Evolutionary conservation across 37 sponge, comb jelly and placozoan genomes (phyloP), one percentile per base, ranked within the genome.

Genomic region (Dysidea cf. avara): DNA sequence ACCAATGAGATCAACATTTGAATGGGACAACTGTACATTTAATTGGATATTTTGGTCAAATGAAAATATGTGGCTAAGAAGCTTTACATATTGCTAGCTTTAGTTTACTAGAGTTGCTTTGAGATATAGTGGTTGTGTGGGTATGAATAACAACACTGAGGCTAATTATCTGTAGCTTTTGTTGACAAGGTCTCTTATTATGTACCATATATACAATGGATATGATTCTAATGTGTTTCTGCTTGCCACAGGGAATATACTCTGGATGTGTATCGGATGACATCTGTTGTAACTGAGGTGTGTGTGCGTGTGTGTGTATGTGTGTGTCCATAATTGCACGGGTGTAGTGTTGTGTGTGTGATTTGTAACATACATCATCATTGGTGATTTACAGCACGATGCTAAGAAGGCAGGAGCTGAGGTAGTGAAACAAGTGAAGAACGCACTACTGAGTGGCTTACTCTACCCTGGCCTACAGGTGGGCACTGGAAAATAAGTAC

Each of bases 381-480:
- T 12, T 33, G 2, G 12, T 24, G 20, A 16, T n/a, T 12, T 74
- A 7, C 55, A 90, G 85, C 97, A 96, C 75, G 97, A 96, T 87
- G 97, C 97, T n/a, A 90, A 90, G 83, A 96, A 96, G 78, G 97
- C 97, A 17, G 97, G 97, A 28, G 85, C 97, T 25, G 97, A 96
- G 72, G 97, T 96, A 2, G 97, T 96, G 72, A 96, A 96, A 61
- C 97, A 96, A 48, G 94, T 90, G 33, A 80, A 87, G 62, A 91
- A 84, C 64, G 80, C 97, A 39, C 82, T 93, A 0, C 84, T 96
- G 18, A 90, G 91, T 70, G 94, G 97, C 32, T 76, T 96, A 11
- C 91, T 96, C 17, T 96, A 96, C 47, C 97, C 97, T 26, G 94
- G 94, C 16, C 75, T 96, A 34, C 97, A 96, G 97, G 97, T 93